Base-by-base conservation (phyloP, 2,888 invertebrate genomes). In the Cephonodes hylas region DNA sequence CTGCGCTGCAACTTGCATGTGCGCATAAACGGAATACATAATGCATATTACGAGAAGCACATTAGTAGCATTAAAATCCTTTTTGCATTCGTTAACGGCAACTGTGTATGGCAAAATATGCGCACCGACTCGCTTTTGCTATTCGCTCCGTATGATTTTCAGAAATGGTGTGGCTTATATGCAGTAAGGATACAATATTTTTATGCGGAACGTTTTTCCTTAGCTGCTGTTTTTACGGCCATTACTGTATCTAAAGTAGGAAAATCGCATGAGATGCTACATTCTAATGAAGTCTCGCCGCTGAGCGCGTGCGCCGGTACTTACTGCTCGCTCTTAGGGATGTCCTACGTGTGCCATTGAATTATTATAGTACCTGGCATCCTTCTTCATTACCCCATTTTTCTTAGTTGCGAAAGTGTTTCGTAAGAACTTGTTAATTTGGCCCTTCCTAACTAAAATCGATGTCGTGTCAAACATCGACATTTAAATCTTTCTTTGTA, bases 81-180 rank as follows among this genome's bases (percentile, higher is more conserved):
- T 86, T 83, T 84, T 86, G 91, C 89, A 91, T 91, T 90, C 88
- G 85, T 90, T 88, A 89, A 82, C 75, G 64, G 79, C 66, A 67
- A 66, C 91, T 90, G 71, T 76, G 84, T 91, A 92, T 79, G 92
- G 92, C 81, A 89, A 92, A 90, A 90, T 90, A 92, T 92, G 91
- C 79, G 88, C 80, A 75, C 80, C 75, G 74, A 87, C 88, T 84
- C 69, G 88, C 81, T 85, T 79, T 76, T 79, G 83, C 84, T 80
- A 80, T 81, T 76, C 84, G 86, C 88, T 85, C 91, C 91, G 92
- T 91, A 91, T 92, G 92, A 92, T 92, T 92, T 91, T 92, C 92
- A 91, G 91, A 92, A 91, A 90, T 88, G 91, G 89, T 76, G 81
- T 79, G 77, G 82, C 84, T 81, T 89, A 91, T 89, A 88, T 77